Evolutionary conservation across 2,888 invertebrate species (phyloP).

Genomic region (Branchipolynoe longqiensis): DNA sequence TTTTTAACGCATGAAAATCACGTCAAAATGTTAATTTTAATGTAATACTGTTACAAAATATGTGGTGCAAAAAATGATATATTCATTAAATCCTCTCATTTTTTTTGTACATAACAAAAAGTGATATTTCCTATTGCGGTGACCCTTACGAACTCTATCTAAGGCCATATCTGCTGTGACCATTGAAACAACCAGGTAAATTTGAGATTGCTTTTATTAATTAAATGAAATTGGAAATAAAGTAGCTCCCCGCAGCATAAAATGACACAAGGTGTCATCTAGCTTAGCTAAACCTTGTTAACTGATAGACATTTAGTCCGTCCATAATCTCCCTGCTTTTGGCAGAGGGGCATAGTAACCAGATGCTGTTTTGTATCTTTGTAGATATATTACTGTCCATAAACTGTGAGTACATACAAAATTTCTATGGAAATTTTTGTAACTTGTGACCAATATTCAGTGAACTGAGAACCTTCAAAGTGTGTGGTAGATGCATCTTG

Average conservation of each 20-base stretch:
- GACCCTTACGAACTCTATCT: no score
- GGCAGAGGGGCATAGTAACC: constrained; percentile 54
- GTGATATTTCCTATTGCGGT: no score
- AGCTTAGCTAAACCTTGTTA: constrained; percentile 49
- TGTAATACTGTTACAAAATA: no score
- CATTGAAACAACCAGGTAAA: constrained; percentile 47
- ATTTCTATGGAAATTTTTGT: constrained; percentile 58
- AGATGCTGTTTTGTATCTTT: constrained; percentile 58
- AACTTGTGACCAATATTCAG: constrained; percentile 56
- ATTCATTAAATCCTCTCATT: no score
- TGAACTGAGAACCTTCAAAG: constrained; percentile 56
- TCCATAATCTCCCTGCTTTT: constrained; percentile 55
- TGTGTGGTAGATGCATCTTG: constrained; percentile 58
- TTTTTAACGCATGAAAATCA: no score
- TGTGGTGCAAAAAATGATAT: no score
- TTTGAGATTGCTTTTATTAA: constrained; percentile 48
- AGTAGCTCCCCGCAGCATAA: constrained; percentile 45
- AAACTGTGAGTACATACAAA: constrained; percentile 58
- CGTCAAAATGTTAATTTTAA: no score
- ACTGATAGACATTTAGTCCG: constrained; percentile 51
- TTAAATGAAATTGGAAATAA: constrained; percentile 34
- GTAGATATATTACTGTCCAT: constrained; percentile 58
- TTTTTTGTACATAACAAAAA: no score
- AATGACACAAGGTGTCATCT: constrained; percentile 20
- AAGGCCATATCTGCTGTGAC: constrained; percentile 42